These are phyloP conservation scores for Hydrotaea cyrtoneurina DNA, from an alignment of 2,888 invertebrate species.

Conservation along the genomic window DNA sequence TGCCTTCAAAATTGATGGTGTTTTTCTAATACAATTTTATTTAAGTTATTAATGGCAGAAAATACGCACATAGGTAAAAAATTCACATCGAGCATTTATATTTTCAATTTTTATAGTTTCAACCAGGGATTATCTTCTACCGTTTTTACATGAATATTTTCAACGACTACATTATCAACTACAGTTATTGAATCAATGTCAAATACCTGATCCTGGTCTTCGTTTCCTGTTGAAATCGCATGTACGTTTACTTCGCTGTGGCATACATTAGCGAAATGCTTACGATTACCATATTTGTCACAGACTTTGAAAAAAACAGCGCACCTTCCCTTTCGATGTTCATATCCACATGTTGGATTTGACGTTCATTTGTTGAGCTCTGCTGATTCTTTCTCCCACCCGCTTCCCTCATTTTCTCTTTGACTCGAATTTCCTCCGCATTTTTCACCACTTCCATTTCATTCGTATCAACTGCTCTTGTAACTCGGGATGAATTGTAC, in stretches of 20 bases:
- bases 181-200: background rate
- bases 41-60: background rate
- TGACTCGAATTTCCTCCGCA: background rate
- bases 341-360: background rate
- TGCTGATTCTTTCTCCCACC: background rate
- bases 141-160: background rate
- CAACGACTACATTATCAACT: background rate
- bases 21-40: background rate
- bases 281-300: background rate
- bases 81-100: too few species aligned
- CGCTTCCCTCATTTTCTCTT: background rate
- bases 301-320: background rate
- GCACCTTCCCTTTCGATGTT: background rate
- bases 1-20: background rate
- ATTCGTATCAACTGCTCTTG: conserved; percentile 22
- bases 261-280: background rate
- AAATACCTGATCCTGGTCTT: background rate
- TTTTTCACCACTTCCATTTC: background rate
- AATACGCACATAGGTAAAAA: background rate
- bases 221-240: background rate
- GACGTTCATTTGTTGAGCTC: background rate
- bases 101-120: background rate
- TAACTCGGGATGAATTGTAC: conserved; percentile 29
- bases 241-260: background rate
- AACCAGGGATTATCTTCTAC: background rate